A percentile compares a stretch with the other conserved stretches of the same genome.
Evolutionary conservation across 2,113 vertebrate genomes (phyloP).

Genomic region (Mormoops blainvillei): DNA sequence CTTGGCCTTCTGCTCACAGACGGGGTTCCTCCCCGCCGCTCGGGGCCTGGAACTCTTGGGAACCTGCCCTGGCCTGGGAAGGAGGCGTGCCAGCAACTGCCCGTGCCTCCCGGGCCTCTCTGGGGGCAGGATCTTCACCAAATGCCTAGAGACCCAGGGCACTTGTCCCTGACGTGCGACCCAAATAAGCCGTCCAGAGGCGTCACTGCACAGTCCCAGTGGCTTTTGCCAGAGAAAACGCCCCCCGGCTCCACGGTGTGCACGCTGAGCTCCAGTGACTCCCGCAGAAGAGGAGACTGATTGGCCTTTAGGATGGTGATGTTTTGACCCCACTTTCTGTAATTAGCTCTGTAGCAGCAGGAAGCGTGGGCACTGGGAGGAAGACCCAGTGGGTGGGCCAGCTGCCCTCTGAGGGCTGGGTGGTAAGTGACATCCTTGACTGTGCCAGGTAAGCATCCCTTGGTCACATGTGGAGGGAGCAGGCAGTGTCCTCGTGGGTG

Average conservation of each 20-base stretch:
- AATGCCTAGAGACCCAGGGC: background rate
- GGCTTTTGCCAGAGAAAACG: background rate
- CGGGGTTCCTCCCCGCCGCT: background rate
- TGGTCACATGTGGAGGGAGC: accelerated
- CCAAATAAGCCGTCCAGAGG: background rate
- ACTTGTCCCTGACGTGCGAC: background rate
- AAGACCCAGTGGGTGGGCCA: background rate
- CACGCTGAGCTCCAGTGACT: background rate
- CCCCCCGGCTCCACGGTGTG: no score
- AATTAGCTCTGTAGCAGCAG: constrained; percentile 39
- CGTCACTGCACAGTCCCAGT: background rate
- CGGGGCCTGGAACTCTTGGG: background rate
- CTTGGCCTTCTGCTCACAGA: background rate
- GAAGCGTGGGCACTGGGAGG: background rate
- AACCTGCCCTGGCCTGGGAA: background rate
- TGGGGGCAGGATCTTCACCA: background rate
- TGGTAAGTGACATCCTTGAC: background rate
- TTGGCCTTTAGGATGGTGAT: background rate
- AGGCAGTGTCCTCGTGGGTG: background rate
- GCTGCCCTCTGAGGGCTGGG: background rate
- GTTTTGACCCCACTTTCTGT: constrained; percentile 32
- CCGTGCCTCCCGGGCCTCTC: background rate
- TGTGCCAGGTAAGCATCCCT: background rate
- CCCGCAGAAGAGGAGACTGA: background rate
- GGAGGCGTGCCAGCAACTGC: background rate